Evolutionary conservation across 2,113 vertebrate species (phyloP).

Genomic region (Falco punctatus): DNA sequence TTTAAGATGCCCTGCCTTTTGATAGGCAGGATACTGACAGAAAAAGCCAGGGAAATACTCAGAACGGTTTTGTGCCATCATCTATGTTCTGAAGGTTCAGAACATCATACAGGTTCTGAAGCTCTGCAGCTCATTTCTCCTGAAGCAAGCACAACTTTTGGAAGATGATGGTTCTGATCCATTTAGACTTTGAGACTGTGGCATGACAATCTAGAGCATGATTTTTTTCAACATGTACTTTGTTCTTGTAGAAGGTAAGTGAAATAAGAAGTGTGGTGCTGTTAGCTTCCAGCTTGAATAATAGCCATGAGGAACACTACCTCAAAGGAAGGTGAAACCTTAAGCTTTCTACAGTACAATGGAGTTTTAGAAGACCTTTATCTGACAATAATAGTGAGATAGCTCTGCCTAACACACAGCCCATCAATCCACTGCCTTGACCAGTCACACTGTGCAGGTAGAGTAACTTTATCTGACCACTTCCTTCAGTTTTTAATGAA

Average conservation of each 20-base stretch:
- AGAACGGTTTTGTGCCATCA: neutral
- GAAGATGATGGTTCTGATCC: neutral
- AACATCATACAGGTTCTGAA: neutral
- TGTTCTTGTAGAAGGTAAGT: neutral
- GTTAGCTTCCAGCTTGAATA: neutral
- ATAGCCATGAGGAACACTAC: neutral
- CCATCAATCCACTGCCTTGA: neutral
- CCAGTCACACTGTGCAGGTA: fast-evolving
- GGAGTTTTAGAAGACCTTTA: neutral
- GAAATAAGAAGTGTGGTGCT: neutral
- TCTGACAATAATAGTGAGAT: neutral
- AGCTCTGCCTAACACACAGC: neutral
- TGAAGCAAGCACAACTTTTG: neutral
- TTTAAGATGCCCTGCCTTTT: neutral
- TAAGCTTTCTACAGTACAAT: neutral
- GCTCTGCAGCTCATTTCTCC: neutral
- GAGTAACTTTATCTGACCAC: neutral
- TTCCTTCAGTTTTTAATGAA: neutral
- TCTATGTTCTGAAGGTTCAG: too few species aligned
- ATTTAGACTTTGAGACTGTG: neutral
- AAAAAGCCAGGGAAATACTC: neutral
- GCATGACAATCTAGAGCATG: neutral
- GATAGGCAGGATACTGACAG: neutral
- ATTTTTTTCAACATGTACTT: neutral
- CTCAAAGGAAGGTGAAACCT: neutral